A percentile compares a stretch with the other conserved stretches of the same genome.
phyloP scores from a whole-genome alignment of 2,113 vertebrate genomes.

The Aspiorhynchus laticeps region DNA sequence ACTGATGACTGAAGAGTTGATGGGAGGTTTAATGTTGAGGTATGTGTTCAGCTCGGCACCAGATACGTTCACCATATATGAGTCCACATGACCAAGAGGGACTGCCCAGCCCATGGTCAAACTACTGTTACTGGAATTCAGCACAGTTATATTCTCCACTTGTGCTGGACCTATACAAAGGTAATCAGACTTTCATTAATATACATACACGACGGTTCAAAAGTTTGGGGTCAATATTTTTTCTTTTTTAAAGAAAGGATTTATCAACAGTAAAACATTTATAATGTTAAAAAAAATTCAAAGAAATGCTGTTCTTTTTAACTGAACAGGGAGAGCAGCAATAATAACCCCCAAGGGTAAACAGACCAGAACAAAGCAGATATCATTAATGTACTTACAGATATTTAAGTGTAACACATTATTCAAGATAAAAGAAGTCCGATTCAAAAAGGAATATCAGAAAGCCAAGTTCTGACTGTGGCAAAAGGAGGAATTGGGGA shows the following conservation, averaged over 20 bases:
- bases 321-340: too few relatives aligned
- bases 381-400: too few relatives aligned
- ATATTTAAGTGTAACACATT: too few relatives aligned
- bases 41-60: background rate
- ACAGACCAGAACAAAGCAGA: too few relatives aligned
- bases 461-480: too few relatives aligned
- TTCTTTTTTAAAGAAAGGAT: background rate
- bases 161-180: slow-evolving; percentile 31
- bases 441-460: too few relatives aligned
- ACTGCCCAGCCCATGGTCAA: background rate
- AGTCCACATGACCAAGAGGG: slow-evolving; percentile 27
- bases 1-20: background rate
- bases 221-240: background rate
- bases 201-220: background rate
- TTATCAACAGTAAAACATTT: background rate
- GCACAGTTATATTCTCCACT: slow-evolving; percentile 8
- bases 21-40: rapidly evolving
- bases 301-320: background rate
- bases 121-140: slow-evolving; percentile 23
- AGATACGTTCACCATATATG: background rate
- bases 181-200: background rate
- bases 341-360: too few relatives aligned
- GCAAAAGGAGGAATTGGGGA: too few relatives aligned
- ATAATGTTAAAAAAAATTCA: background rate
- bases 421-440: too few relatives aligned